phyloP scores from a whole-genome alignment of 2,797 vertebrate species.

The Pipistrellus nathusii region DNA sequence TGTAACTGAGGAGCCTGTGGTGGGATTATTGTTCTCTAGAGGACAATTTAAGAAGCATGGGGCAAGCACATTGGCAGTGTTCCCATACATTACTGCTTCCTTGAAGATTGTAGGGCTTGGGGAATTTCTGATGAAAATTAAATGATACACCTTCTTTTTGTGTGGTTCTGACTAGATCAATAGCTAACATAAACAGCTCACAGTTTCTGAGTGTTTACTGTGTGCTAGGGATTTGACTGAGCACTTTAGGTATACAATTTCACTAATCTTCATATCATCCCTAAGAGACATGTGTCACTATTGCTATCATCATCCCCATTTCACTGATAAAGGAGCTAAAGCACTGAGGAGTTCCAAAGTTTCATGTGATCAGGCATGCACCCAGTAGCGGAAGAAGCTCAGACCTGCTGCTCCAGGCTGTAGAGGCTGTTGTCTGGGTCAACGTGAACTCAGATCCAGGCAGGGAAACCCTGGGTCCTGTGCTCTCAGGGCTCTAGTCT shows the following conservation, averaged over 20 bases:
- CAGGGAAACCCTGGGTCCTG: background rate
- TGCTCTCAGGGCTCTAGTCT: background rate
- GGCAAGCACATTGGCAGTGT: background rate
- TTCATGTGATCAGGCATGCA: background rate
- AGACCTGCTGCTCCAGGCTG: background rate
- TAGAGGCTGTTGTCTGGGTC: background rate
- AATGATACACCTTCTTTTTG: background rate
- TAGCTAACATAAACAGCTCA: background rate
- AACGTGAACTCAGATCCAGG: accelerated
- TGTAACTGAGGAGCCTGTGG: background rate
- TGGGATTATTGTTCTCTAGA: background rate
- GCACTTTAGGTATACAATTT: background rate
- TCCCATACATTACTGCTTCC: background rate
- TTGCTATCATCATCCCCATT: background rate
- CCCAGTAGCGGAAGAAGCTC: background rate
- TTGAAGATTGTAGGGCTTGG: background rate
- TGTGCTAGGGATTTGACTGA: background rate
- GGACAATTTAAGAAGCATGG: background rate
- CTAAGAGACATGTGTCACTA: background rate
- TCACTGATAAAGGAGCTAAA: background rate
- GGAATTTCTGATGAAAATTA: background rate
- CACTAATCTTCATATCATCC: background rate
- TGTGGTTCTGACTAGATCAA: background rate
- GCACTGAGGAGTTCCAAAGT: background rate
- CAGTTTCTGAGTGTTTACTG: background rate